Conservation (phyloP, 30 jellyfish, hydroid and myxozoan species). For the Turritopsis dohrnii region DNA sequence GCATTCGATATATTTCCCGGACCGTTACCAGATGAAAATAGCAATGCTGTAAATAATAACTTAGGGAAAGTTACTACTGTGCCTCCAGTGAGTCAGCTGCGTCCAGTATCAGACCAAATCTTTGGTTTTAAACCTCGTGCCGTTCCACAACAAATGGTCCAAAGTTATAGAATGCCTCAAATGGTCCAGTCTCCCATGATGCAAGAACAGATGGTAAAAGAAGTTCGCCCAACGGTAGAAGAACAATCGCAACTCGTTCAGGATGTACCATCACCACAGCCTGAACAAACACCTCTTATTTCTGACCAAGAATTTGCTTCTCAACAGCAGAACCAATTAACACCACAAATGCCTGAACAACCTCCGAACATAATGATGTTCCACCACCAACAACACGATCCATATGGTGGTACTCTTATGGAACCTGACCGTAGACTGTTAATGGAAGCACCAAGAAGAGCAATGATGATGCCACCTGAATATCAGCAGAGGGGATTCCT, state of each 20-base stretch:
- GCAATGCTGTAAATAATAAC: conserved; percentile 20
- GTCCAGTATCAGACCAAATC: not conserved
- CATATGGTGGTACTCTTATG: not conserved
- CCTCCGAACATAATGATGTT: not conserved
- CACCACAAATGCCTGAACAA: conserved; percentile 2
- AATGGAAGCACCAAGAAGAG: not conserved
- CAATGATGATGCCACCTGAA: conserved; percentile 2
- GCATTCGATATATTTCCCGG: conserved; percentile 98
- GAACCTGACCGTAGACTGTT: not conserved
- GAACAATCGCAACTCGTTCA: not conserved
- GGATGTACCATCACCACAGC: not conserved
- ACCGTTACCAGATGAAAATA: conserved; percentile 71
- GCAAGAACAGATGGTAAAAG: not conserved
- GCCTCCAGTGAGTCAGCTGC: not conserved
- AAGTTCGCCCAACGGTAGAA: not conserved
- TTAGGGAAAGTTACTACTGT: conserved; percentile 8
- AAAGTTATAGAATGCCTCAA: conserved; percentile 5
- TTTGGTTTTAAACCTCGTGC: not conserved
- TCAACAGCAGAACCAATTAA: not conserved
- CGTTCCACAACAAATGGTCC: conserved; percentile 5
- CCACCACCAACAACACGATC: not conserved
- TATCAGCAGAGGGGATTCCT: conserved; percentile 1
- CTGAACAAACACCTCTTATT: not conserved
- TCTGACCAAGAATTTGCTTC: not conserved
- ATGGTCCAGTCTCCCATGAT: not conserved